phyloP scores from a whole-genome alignment of 1,140 invertebrate genomes.

The Pomacea maculata region DNA sequence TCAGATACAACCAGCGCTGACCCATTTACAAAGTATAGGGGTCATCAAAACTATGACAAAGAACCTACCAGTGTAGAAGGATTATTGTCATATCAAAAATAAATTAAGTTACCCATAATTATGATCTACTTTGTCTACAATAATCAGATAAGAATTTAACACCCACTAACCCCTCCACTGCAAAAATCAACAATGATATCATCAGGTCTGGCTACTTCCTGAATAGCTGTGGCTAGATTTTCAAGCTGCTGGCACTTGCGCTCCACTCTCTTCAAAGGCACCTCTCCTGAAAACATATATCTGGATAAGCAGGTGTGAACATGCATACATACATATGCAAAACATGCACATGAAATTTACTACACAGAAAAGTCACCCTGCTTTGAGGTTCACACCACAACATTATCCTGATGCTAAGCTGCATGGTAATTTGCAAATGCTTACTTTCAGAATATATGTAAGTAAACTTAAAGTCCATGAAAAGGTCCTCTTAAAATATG shows the following conservation, averaged over 20 bases:
- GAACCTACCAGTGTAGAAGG: no score
- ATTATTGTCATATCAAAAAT: no score
- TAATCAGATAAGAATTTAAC: background rate
- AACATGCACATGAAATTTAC: no score
- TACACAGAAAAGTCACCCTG: no score
- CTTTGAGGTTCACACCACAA: no score
- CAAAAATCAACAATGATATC: conserved; percentile 91
- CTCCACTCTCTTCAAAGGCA: conserved; percentile 77
- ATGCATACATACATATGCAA: no score
- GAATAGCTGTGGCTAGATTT: conserved; percentile 83
- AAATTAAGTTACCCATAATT: no score
- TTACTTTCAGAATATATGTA: background rate
- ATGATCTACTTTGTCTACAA: background rate
- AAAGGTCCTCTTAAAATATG: background rate
- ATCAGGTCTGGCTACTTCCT: conserved; percentile 72
- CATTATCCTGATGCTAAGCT: no score
- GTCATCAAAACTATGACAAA: no score
- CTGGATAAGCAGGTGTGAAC: background rate
- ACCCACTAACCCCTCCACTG: conserved; percentile 75
- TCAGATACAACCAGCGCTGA: no score
- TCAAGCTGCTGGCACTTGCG: conserved; percentile 90
- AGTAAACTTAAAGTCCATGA: background rate
- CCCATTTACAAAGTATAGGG: no score
- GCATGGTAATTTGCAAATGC: background rate
- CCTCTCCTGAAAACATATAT: conserved; percentile 68